phyloP scores from a whole-genome alignment of 1,140 invertebrate genomes.

The Carposina sasakii region DNA sequence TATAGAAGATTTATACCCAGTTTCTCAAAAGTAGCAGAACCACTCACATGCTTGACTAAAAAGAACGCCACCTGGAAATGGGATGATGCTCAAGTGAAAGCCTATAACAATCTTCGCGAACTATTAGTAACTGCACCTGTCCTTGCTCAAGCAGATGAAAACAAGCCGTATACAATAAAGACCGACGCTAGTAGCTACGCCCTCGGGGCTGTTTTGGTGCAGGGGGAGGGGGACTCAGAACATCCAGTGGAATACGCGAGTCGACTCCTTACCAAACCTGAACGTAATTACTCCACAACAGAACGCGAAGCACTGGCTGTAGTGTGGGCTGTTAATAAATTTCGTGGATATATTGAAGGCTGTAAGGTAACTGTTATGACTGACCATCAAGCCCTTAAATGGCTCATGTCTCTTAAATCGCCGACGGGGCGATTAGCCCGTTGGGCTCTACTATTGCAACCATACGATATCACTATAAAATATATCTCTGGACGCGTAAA shows the following conservation, averaged over 20 bases:
- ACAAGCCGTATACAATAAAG: conserved; percentile 21
- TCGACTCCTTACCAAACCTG: conserved; percentile 37
- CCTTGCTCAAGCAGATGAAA: conserved; percentile 19
- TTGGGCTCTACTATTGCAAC: conserved; percentile 57
- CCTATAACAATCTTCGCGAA: conserved; percentile 14
- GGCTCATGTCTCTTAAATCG: conserved; percentile 51
- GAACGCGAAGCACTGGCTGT: no score
- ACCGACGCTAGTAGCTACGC: no score
- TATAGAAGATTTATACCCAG: no score
- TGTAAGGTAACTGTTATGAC: conserved; percentile 49
- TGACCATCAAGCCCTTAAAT: conserved; percentile 64
- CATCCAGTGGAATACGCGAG: no score
- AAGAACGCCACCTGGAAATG: conserved; percentile 22
- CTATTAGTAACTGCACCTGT: conserved; percentile 13
- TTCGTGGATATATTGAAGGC: conserved; percentile 42
- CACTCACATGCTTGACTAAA: no score
- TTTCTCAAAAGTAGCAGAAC: no score
- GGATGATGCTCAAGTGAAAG: conserved; percentile 6
- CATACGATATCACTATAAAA: conserved; percentile 28
- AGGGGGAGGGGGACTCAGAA: no score
- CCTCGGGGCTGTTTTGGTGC: no score
- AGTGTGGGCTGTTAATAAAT: no score
- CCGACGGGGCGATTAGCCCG: conserved; percentile 40
- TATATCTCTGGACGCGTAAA: conserved; percentile 27
- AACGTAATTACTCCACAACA: conserved; percentile 62